A percentile compares a stretch with the other conserved stretches of the same genome.
These are phyloP conservation scores for Pocillopora grandis DNA, from an alignment of 92 coral and sea anemone species.

Conservation along the genomic window DNA sequence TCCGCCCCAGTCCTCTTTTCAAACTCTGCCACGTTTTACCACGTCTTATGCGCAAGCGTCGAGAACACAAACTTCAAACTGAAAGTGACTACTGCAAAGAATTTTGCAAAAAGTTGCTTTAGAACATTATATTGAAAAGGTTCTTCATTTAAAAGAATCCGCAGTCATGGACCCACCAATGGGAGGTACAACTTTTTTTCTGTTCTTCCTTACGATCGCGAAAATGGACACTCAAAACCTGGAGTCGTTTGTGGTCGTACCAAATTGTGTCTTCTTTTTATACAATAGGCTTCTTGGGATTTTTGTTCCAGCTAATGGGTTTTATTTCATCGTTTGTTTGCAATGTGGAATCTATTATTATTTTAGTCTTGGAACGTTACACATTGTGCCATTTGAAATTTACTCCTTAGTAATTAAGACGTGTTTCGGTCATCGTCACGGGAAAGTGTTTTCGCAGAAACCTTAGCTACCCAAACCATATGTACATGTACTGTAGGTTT, in stretches of 20 bases:
- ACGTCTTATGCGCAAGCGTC: slow-evolving; percentile 31
- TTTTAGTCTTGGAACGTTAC: no score
- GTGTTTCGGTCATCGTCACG: not conserved
- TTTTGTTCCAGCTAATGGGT: no score
- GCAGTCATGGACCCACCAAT: slow-evolving; percentile 70
- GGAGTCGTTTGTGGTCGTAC: not conserved
- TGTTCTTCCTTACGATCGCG: not conserved
- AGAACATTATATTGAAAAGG: not conserved
- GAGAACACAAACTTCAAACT: not conserved
- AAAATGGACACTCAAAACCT: not conserved
- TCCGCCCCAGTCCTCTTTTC: slow-evolving; percentile 9
- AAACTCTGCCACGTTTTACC: slow-evolving; percentile 43
- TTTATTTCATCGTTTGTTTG: no score
- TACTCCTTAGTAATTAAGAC: no score
- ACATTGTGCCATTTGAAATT: no score
- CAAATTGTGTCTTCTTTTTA: no score
- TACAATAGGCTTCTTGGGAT: no score
- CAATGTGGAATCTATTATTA: no score
- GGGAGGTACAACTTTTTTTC: slow-evolving; percentile 46
- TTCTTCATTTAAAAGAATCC: not conserved
- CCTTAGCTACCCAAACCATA: no score
- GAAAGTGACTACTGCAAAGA: not conserved
- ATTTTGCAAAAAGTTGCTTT: slow-evolving; percentile 5
- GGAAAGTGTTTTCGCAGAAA: not conserved
- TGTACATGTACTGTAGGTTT: no score